Base-by-base conservation (phyloP, 2,888 invertebrate genomes). In the Leistus spinibarbis region DNA sequence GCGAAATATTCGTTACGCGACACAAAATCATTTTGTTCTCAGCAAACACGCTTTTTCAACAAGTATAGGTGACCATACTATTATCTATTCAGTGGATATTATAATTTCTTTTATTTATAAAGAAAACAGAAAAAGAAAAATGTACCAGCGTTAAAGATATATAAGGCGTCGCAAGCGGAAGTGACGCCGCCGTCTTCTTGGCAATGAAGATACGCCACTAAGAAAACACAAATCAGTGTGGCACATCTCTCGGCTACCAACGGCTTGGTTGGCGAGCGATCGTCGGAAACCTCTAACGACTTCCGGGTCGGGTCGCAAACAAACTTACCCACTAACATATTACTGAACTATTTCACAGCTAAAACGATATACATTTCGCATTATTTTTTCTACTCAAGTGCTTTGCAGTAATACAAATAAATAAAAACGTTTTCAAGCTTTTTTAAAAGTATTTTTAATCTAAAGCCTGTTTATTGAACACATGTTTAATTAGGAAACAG, bases 191-290 rank as follows among this genome's bases (percentile, higher is more conserved):
- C 19, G 22, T 9, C 13, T 19, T n/a, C 22, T 27, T 53, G 66
- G 53, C 66, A 53, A 20, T 24, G 63, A 19, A 53, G 53, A 64
- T 54, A 16, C 71, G 40, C 64, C 71, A 67, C 60, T 73, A 73
- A 73, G 73, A 73, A 73, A 73, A 73, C 73, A 73, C 73, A 73
- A 73, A 73, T 73, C 73, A 67, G 73, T 53, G 57, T 23, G 53
- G 16, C 16, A 63, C 54, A 62, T 70, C 66, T 70, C 70, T 22
- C 62, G 63, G 27, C 70, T 40, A 40, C 24, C 17, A 40, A 10
- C 57, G 57, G 16, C 19, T 27, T 66, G 66, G 66, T 53, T 53
- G 19, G 53, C 40, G 66, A 66, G 27, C 64, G 64, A 71, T 71
- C 63, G 71, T 71, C 67, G 67, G 73, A 67, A 73, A 73, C 67